Conservation (phyloP, 2,113 vertebrate species). For the Corythoichthys intestinalis region DNA sequence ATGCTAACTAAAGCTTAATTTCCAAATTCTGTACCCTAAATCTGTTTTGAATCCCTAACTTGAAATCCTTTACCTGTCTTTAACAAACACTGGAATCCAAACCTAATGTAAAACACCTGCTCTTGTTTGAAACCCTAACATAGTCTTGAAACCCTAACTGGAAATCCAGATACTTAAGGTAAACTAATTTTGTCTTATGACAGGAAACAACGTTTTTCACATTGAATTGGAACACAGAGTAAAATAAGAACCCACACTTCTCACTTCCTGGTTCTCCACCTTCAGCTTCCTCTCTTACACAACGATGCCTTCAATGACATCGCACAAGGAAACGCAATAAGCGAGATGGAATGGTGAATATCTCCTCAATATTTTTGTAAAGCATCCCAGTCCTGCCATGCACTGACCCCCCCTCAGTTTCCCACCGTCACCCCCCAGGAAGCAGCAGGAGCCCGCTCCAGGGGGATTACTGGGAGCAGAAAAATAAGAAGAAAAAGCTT, state of each 20-base stretch:
- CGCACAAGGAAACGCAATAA: neutral
- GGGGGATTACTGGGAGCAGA: constrained; percentile 72
- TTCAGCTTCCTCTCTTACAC: neutral
- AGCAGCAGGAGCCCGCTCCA: constrained; percentile 71
- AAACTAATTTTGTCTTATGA: no score
- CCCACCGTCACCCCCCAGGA: constrained; percentile 60
- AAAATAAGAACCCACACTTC: neutral
- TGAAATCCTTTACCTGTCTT: neutral
- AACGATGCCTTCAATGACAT: neutral
- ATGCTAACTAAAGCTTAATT: no score
- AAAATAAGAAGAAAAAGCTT: constrained; percentile 57
- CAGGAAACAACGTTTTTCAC: no score
- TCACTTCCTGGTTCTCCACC: neutral
- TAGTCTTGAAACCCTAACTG: neutral
- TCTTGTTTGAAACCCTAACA: neutral
- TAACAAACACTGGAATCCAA: neutral
- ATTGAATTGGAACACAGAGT: no score
- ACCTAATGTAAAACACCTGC: neutral
- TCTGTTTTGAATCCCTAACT: neutral
- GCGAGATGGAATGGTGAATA: neutral
- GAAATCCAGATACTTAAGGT: neutral
- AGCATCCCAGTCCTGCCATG: constrained; percentile 24
- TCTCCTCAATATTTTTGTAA: neutral
- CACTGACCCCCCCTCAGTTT: constrained; percentile 39
- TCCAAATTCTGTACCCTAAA: neutral